Percentiles rank a stretch among this genome's conserved stretches.
These are phyloP conservation scores for Tetranychus truncatus DNA, from an alignment of 2,888 invertebrate species.

Conservation along the genomic window DNA sequence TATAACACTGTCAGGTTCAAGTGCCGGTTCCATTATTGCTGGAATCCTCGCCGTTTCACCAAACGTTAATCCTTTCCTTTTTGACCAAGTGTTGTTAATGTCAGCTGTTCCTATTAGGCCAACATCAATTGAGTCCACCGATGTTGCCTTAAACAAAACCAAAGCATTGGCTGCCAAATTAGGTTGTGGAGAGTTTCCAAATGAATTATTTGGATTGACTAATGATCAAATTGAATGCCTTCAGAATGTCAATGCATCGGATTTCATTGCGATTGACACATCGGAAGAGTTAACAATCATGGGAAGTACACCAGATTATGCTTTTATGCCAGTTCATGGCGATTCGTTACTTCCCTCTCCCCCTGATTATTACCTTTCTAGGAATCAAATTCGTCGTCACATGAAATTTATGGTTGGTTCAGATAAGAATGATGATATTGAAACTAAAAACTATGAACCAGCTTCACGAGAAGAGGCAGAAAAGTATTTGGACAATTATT, in stretches of 20 bases:
- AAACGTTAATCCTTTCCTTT: background rate
- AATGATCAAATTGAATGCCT: background rate
- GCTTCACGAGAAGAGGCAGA: background rate
- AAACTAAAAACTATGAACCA: background rate
- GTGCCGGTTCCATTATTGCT: slow-evolving; percentile 19
- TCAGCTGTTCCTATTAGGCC: slow-evolving; percentile 16
- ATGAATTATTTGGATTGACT: background rate
- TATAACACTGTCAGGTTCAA: slow-evolving; percentile 24
- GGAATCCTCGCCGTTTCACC: slow-evolving; percentile 15
- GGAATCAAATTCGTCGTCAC: background rate
- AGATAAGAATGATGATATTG: background rate
- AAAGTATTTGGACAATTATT: background rate
- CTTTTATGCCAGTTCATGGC: background rate
- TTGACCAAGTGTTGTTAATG: slow-evolving; percentile 17
- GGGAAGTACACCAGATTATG: background rate
- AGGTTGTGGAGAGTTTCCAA: background rate
- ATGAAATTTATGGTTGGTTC: background rate
- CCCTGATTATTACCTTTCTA: background rate
- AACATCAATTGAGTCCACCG: background rate
- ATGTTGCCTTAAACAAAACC: background rate
- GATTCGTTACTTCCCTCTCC: background rate
- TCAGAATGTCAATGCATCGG: background rate
- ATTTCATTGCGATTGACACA: background rate
- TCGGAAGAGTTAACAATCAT: background rate
- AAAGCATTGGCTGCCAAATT: background rate